Evolutionary conservation across 2,113 vertebrate genomes (phyloP).

Genomic region (Antennarius striatus): DNA sequence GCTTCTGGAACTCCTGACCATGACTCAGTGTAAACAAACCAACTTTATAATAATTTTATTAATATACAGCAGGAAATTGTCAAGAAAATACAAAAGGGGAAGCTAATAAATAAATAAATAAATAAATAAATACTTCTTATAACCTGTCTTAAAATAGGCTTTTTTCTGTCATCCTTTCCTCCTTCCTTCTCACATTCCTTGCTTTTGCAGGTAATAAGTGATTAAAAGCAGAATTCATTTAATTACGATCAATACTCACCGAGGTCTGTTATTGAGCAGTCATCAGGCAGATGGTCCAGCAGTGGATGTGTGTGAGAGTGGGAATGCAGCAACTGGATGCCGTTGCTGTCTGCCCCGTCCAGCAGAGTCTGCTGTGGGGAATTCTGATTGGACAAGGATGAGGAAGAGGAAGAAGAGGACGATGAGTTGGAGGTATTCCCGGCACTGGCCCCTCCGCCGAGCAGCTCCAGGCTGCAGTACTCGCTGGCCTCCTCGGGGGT

Average conservation of each 20-base stretch:
- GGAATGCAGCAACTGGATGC: conserved; percentile 80
- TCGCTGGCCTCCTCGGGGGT: conserved; percentile 84
- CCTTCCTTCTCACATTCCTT: too few species aligned
- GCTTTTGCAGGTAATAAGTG: neutral
- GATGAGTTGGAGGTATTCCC: conserved; percentile 79
- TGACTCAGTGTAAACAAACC: too few species aligned
- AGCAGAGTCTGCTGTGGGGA: conserved; percentile 85
- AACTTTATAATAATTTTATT: too few species aligned
- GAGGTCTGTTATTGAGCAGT: conserved; percentile 83
- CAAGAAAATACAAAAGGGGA: too few species aligned
- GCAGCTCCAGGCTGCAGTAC: conserved; percentile 87
- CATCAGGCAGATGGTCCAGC: conserved; percentile 72
- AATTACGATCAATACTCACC: conserved; percentile 74
- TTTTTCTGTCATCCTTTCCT: too few species aligned
- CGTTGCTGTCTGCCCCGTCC: conserved; percentile 75
- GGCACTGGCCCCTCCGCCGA: conserved; percentile 70
- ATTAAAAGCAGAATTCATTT: neutral
- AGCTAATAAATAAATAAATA: too few species aligned
- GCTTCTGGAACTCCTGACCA: neutral
- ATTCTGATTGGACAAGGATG: conserved; percentile 82
- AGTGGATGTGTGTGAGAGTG: conserved; percentile 62
- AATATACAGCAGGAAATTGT: too few species aligned
- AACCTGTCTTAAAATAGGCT: too few species aligned
- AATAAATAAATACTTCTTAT: too few species aligned
- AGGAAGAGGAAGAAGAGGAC: conserved; percentile 80